Conservation (phyloP, 1,140 invertebrate species). For the Ladona fulva region DNA sequence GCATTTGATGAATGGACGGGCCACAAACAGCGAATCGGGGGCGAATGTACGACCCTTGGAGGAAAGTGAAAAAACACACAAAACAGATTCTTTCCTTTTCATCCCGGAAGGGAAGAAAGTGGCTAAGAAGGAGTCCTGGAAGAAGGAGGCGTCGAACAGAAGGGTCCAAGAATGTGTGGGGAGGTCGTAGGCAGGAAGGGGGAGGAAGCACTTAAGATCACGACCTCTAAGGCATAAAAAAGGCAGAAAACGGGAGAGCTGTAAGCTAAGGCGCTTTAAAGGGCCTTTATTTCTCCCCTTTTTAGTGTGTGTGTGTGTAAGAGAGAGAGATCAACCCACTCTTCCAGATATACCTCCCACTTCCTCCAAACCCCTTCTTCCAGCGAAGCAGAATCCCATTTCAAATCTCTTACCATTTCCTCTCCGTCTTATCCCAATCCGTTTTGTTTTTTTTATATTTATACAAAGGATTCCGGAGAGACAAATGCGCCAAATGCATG, state of each 20-base stretch:
- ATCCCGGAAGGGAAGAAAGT: neutral
- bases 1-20: neutral
- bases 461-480: no score
- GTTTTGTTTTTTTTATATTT: no score
- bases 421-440: no score
- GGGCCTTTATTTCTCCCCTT: neutral
- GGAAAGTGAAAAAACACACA: neutral
- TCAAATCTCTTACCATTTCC: no score
- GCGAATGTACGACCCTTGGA: neutral
- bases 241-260: neutral
- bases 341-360: no score
- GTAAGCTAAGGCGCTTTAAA: neutral
- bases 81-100: neutral
- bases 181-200: neutral
- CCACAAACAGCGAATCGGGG: neutral
- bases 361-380: no score
- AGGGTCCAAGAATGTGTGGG: neutral
- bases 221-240: neutral
- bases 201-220: neutral
- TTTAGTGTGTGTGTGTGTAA: no score
- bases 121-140: neutral
- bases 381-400: no score
- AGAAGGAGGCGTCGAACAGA: neutral
- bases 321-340: no score
- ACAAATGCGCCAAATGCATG: no score